Base-by-base conservation (phyloP, 2,888 invertebrate species). In the Tenodera sinensis region DNA sequence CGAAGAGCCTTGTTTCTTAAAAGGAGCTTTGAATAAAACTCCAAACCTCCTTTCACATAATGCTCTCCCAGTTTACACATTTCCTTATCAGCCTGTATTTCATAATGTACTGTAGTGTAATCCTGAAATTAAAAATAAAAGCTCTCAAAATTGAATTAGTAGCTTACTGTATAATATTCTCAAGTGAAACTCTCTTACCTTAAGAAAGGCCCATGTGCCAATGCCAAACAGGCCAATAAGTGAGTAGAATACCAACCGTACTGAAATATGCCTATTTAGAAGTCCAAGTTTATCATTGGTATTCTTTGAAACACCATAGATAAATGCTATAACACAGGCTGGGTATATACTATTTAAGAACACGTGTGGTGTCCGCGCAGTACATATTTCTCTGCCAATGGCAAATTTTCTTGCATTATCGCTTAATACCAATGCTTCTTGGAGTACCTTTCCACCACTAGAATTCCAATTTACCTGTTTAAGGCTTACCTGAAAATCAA, bases 351-450 rank as follows among this genome's bases (percentile, higher is more conserved):
- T 94, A 90, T 96, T 95, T 85, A 95, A 92, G 1, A 95, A 92
- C 3, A 96, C 93, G 92, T 95, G 95, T 90, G 95, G 93, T 83
- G 95, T 95, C 90, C 95, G 94, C 3, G 95, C 92, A 93, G 95
- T 95, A 89, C 96, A 92, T 88, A 98, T 95, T 93, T 97, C 96
- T 91, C 96, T 94, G 89, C 97, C 97, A 42, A 98, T 95, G 1
- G 96, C 97, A 94, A 97, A 98, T 90, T 96, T 94, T 92, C 97
- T 96, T 15, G 97, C 97, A 90, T 96, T 95, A 90, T 97, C 96
- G 25, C 96, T 96, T n/a, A 98, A 92, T 4, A 97, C 93, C 47
- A 98, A 92, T 0, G 97, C 95, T 25, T 96, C 93, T 87, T 96
- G 93, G 84, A 98, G 93, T 89, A 95, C 93, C 91, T 95, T 93